These are phyloP conservation scores for Lagria hirta DNA, from an alignment of 2,888 invertebrate species.

Conservation along the genomic window DNA sequence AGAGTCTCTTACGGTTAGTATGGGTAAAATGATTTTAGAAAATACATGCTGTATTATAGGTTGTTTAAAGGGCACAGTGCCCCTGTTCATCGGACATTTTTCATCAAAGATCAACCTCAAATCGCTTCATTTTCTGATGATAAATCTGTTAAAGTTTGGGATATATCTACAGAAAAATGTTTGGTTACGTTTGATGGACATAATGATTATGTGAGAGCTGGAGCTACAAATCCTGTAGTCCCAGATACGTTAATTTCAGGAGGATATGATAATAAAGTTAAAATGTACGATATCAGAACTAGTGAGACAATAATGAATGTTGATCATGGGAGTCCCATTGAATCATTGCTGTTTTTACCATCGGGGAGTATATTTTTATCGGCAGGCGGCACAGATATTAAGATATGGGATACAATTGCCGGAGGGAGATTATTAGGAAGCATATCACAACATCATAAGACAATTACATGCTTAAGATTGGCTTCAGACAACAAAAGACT, in stretches of 20 bases:
- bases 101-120: constrained; percentile 75
- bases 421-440: constrained; percentile 83
- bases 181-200: constrained; percentile 68
- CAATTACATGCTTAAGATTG: constrained; percentile 83
- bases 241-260: constrained; percentile 79
- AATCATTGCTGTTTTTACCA: constrained; percentile 84
- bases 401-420: constrained; percentile 90
- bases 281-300: constrained; percentile 83
- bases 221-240: constrained; percentile 75
- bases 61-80: constrained; percentile 83
- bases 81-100: constrained; percentile 79
- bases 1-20: constrained; percentile 65
- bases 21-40: not conserved
- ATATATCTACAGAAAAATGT: constrained; percentile 80
- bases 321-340: constrained; percentile 88
- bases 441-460: constrained; percentile 93
- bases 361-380: constrained; percentile 88
- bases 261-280: constrained; percentile 85
- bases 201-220: constrained; percentile 81
- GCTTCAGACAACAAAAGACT: constrained; percentile 81
- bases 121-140: constrained; percentile 91
- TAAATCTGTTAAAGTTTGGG: constrained; percentile 85
- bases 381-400: constrained; percentile 87
- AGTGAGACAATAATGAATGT: constrained; percentile 70
- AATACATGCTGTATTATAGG: constrained; percentile 49